These are phyloP conservation scores for Tetragonula clypearis DNA, from an alignment of 1,140 invertebrate genomes.

Conservation along the genomic window DNA sequence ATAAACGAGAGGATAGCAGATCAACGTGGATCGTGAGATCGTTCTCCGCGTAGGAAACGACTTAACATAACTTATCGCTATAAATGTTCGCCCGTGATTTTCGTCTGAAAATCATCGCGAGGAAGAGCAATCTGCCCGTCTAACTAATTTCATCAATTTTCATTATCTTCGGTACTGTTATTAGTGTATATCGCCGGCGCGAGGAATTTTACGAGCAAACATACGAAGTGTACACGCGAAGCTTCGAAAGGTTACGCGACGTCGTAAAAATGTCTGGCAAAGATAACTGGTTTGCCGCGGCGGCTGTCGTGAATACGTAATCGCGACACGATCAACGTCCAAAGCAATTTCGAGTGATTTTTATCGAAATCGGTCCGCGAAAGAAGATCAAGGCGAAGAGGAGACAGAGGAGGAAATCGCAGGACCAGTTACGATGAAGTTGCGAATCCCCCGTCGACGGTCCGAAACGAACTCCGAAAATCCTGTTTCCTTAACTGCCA, in stretches of 20 bases:
- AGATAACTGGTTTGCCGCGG: background rate
- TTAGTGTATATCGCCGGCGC: background rate
- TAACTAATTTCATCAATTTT: background rate
- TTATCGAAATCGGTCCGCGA: constrained; percentile 12
- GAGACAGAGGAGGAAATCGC: background rate
- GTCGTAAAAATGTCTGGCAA: background rate
- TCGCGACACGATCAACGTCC: constrained; percentile 21
- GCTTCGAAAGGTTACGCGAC: background rate
- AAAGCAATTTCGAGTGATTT: constrained; percentile 37
- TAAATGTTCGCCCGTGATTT: background rate
- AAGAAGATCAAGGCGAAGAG: background rate
- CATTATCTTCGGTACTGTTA: background rate
- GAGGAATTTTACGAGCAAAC: constrained; percentile 7
- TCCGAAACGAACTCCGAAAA: constrained; percentile 26
- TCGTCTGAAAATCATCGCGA: background rate
- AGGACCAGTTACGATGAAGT: background rate
- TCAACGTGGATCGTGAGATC: too few species aligned
- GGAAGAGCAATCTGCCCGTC: background rate
- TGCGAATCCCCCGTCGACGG: constrained; percentile 1
- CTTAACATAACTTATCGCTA: background rate
- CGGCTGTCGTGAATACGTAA: constrained; percentile 38
- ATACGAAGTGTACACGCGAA: background rate
- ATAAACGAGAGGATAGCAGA: too few species aligned
- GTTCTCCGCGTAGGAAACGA: too few species aligned
- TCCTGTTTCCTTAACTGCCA: background rate